A percentile compares a stretch with the other conserved stretches of the same genome.
Evolutionary conservation across 2,888 invertebrate genomes (phyloP).

Genomic region (Ischnura elegans): DNA sequence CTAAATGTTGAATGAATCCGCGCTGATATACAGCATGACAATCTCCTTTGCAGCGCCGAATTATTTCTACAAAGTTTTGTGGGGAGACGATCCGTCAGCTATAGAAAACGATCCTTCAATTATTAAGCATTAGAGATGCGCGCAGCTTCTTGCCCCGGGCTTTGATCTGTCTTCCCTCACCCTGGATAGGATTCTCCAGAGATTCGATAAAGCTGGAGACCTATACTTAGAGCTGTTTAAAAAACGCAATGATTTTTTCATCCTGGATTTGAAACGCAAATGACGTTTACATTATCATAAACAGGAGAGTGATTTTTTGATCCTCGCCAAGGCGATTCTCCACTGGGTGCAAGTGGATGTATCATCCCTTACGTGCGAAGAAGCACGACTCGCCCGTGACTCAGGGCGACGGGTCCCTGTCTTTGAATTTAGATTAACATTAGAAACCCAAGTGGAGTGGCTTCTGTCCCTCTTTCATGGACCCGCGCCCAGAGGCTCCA

Average conservation of each 20-base stretch:
- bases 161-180: not conserved
- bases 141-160: not conserved
- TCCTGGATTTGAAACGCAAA: not conserved
- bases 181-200: not conserved
- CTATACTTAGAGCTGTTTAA: not conserved
- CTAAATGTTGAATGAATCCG: too few species aligned
- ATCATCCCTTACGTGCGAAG: not conserved
- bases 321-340: not conserved
- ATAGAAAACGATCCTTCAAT: too few species aligned
- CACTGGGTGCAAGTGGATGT: not conserved
- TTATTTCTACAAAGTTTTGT: too few species aligned
- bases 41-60: too few species aligned
- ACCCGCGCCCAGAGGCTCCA: not conserved
- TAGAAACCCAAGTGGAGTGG: not conserved
- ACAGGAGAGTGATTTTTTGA: not conserved
- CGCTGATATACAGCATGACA: too few species aligned
- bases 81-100: too few species aligned
- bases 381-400: not conserved
- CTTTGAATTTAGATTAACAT: not conserved
- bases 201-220: not conserved
- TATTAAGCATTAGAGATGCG: too few species aligned
- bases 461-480: not conserved
- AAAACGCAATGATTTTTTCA: not conserved
- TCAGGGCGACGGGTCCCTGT: not conserved
- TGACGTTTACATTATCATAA: not conserved